Base-by-base conservation (phyloP, 2,113 vertebrate genomes). In the Donacobius atricapilla region DNA sequence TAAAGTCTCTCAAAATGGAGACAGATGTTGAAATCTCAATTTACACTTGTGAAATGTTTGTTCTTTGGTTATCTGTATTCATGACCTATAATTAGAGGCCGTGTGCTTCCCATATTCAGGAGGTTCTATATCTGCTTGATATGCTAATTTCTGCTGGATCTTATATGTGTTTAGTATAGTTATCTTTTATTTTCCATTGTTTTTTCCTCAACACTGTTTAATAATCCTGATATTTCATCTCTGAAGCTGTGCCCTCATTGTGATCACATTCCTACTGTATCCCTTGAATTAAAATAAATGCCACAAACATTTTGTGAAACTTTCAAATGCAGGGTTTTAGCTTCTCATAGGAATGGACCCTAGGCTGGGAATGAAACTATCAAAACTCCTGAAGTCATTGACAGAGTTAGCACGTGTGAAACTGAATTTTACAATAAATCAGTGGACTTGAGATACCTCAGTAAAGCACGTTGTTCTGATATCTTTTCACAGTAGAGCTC, bases 251-350 rank as follows among this genome's bases (percentile, higher is more conserved):
- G 27, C 31, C 24, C 18, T 69, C n/a, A 45, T 80, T 85, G 66
- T 66, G 35, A 44, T 73, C 27, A 57, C 3, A n/a, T 51, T 76
- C 30, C 16, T 40, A 47, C 4, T 31, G 6, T 20, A 20, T 37
- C 39, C 13, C 12, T 81, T 7, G 4, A 58, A 15, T 9, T 72
- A 60, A 42, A 72, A 79, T 60, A 10, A 14, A 2, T 0, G 0
- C 0, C 4, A 24, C 5, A 30, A 21, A 13, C 4, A 13, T 85
- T 70, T 79, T 8, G 28, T 31, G 7, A 35, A 87, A 51, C 23
- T 65, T 88, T 64, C 8, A 51, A 51, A 30, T 76, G 5, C 24
- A 60, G 16, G 7, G 2, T 5, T 80, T 80, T 80, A 76, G 1
- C 13, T 64, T 88, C 24, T 56, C 11, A 42, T 2, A 51, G 17